Evolutionary conservation across 2,888 invertebrate species (phyloP), one percentile per base, ranked within the genome.

Genomic region (Drosophila birchii): DNA sequence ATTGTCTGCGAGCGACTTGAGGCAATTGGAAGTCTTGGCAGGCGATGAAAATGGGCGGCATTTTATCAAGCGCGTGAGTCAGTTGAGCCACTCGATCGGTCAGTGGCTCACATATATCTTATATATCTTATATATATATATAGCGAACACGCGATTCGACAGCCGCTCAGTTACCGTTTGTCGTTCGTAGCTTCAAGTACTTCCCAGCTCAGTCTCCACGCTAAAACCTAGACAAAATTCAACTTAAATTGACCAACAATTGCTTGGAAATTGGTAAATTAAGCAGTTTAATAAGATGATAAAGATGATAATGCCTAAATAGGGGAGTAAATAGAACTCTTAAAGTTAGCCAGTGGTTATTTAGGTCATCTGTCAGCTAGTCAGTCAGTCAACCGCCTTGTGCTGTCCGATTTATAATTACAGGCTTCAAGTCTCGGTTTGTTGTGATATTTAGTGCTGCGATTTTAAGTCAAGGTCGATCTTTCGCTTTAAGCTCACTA

Each of bases 391-490:
- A 14, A 20, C 38, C 16, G 51, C 51, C 41, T 56, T 58, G 43
- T 41, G 26, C 16, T 41, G 55, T 26, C 36, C 5, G 7, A 38
- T 29, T 5, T 59, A 16, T 43, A 70, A 70, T 29, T 59, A 41
- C 57, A 9, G 11, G 34, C 11, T 51, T 54, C 1, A 23, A 54
- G 29, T 32, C 41, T 29, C 20, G 34, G 29, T 18, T 29, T 58
- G 38, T 23, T 59, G 67, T 68, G 53, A 23, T 60, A 14, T 44
- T 58, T 44, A 8, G 41, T 55, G 54, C 51, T 14, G n/a, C 45
- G 53, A 44, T 58, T 78, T 75, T 39, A 62, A 85, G 86, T 82
- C 84, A 88, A 82, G 84, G 84, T 64, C 58, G 39, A 80, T 80
- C 86, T 86, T 84, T 87, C 78, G 68, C 45, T 56, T 55, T 5